These are phyloP conservation scores for Clarias batrachus DNA, from an alignment of 2,113 vertebrate species.

Conservation along the genomic window DNA sequence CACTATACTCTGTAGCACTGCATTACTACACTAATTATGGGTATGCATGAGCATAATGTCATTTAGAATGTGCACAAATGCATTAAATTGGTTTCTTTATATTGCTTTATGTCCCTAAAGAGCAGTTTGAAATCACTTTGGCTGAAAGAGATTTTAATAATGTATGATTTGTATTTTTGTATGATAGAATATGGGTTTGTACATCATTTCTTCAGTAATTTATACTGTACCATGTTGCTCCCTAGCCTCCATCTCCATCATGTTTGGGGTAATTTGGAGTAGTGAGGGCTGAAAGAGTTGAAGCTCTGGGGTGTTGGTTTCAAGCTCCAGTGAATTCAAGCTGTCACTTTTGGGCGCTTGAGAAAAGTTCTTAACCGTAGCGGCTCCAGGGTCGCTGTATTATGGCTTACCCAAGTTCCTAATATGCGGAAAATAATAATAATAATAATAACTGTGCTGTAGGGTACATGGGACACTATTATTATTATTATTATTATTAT, in stretches of 20 bases:
- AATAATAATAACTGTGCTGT: no score
- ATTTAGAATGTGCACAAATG: conserved; percentile 41
- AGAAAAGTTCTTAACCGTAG: no score
- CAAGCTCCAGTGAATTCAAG: no score
- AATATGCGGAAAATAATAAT: no score
- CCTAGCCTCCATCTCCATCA: neutral
- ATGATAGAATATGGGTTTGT: neutral
- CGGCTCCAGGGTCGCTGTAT: no score
- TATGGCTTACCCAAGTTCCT: no score
- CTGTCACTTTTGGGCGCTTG: no score
- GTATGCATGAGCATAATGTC: conserved; percentile 28
- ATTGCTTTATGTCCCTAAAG: conserved; percentile 14
- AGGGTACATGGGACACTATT: no score
- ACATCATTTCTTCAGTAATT: neutral
- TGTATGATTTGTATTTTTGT: neutral
- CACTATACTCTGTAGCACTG: conserved; percentile 16
- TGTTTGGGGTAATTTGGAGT: no score
- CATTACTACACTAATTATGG: conserved; percentile 38
- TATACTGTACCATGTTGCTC: neutral
- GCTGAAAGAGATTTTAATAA: conserved; percentile 17
- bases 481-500: no score
- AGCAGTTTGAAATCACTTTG: conserved; percentile 31
- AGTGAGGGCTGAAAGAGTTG: no score
- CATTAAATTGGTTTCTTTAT: conserved; percentile 20
- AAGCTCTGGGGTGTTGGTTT: no score